Percentiles rank a stretch among this genome's conserved stretches.
phyloP scores from a whole-genome alignment of 2,113 vertebrate species.

The Lethenteron reissneri region DNA sequence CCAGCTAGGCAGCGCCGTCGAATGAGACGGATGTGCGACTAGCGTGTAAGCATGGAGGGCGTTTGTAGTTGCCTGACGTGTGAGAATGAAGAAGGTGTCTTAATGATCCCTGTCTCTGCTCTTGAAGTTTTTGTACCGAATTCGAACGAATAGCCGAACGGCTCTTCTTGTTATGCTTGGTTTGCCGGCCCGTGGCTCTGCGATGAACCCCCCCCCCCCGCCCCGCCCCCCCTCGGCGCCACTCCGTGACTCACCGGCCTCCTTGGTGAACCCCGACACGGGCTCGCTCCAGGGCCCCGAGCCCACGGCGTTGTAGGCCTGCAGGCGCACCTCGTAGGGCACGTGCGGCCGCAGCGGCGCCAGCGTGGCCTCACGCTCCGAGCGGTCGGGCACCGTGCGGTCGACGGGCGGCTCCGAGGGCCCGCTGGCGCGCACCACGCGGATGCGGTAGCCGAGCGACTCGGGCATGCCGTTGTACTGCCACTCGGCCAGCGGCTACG shows the following conservation, averaged over 20 bases:
- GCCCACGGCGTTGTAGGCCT: conserved; percentile 74
- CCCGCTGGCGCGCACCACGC: conserved; percentile 29
- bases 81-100: no score
- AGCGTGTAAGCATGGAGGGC: no score
- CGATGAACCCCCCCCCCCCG: no score
- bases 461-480: conserved; percentile 70
- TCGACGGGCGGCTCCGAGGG: conserved; percentile 16
- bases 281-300: conserved; percentile 55
- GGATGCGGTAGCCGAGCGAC: conserved; percentile 53
- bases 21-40: no score
- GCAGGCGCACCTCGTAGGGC: conserved; percentile 55
- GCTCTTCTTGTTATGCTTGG: no score
- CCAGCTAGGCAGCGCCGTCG: no score
- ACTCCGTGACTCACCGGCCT: conserved; percentile 35
- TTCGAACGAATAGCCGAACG: no score
- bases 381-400: conserved; percentile 25
- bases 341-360: conserved; percentile 65
- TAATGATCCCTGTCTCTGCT: no score
- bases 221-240: no score
- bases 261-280: conserved; percentile 37
- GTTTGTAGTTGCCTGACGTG: no score
- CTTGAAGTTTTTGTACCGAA: no score
- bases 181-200: no score
- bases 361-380: conserved; percentile 35
- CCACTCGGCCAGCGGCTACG: conserved; percentile 44